Percentiles rank a stretch among this genome's conserved stretches.
These are phyloP conservation scores for Oryzias dopingdopingensis DNA, from an alignment of 2,797 vertebrate genomes.

Conservation along the genomic window DNA sequence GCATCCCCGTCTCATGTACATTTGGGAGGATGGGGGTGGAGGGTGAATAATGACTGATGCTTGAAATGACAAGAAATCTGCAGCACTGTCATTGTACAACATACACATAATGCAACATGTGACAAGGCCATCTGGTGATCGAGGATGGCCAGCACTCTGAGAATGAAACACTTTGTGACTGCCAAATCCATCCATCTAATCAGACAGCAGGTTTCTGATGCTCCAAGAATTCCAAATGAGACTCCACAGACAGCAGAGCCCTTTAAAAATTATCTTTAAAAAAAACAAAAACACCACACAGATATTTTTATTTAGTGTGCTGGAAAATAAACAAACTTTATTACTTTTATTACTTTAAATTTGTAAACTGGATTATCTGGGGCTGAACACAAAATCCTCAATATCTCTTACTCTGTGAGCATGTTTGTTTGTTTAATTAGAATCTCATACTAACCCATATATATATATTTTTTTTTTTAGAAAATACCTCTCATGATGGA, in stretches of 20 bases:
- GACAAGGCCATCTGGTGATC: conserved; percentile 31
- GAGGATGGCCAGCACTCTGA: conserved; percentile 5
- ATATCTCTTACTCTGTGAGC: conserved; percentile 49
- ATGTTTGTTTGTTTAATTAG: conserved; percentile 59
- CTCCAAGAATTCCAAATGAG: conserved; percentile 9
- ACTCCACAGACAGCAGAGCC: conserved; percentile 5
- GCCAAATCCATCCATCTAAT: conserved; percentile 40
- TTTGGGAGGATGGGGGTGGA: neutral
- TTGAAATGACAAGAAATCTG: conserved; percentile 16
- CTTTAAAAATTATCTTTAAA: conserved; percentile 13
- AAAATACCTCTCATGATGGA: no score
- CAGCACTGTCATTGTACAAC: conserved; percentile 2
- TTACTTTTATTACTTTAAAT: conserved; percentile 60
- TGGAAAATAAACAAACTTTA: conserved; percentile 21
- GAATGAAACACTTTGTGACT: conserved; percentile 23
- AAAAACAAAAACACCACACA: neutral
- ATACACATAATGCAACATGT: conserved; percentile 14
- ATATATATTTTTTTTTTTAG: conserved; percentile 21
- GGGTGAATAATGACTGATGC: conserved; percentile 9
- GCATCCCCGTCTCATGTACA: conserved; percentile 9
- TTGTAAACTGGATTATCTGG: conserved; percentile 56
- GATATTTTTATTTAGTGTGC: neutral
- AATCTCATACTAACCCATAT: conserved; percentile 45
- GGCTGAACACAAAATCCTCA: conserved; percentile 33
- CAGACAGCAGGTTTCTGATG: conserved; percentile 20